Percentiles rank a stretch among this genome's conserved stretches.
phyloP scores from a whole-genome alignment of 2,113 vertebrate genomes.

The Catagonus wagneri region DNA sequence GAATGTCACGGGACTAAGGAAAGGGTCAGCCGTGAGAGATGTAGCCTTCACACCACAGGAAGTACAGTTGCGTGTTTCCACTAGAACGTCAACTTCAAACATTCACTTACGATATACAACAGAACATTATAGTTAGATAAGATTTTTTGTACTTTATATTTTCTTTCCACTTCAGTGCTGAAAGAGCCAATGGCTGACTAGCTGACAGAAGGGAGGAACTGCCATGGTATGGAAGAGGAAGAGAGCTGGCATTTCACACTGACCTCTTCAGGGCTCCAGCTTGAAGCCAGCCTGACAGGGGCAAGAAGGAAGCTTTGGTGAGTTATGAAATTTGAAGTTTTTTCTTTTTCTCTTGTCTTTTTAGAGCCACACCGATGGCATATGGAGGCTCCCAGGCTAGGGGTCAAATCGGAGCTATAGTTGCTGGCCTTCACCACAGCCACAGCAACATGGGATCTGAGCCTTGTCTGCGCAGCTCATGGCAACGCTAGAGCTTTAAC shows the following conservation, averaged over 20 bases:
- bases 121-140: not conserved
- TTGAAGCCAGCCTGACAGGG: not conserved
- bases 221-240: rapidly evolving
- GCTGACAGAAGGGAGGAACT: rapidly evolving
- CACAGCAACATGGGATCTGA: too few relatives aligned
- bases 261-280: rapidly evolving
- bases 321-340: not conserved
- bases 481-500: too few relatives aligned
- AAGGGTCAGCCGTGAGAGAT: not conserved
- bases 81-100: not conserved
- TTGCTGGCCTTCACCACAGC: too few relatives aligned
- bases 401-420: too few relatives aligned
- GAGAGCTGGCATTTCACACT: too few relatives aligned
- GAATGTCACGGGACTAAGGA: rapidly evolving
- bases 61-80: rapidly evolving
- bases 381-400: too few relatives aligned
- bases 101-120: rapidly evolving
- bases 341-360: not conserved
- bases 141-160: rapidly evolving
- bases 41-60: rapidly evolving
- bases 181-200: not conserved
- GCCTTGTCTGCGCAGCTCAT: too few relatives aligned
- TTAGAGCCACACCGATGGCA: too few relatives aligned
- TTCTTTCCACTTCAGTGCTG: rapidly evolving
- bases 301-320: not conserved